Conservation (phyloP, 1,140 invertebrate species). For the Meloidogyne floridensis region DNA sequence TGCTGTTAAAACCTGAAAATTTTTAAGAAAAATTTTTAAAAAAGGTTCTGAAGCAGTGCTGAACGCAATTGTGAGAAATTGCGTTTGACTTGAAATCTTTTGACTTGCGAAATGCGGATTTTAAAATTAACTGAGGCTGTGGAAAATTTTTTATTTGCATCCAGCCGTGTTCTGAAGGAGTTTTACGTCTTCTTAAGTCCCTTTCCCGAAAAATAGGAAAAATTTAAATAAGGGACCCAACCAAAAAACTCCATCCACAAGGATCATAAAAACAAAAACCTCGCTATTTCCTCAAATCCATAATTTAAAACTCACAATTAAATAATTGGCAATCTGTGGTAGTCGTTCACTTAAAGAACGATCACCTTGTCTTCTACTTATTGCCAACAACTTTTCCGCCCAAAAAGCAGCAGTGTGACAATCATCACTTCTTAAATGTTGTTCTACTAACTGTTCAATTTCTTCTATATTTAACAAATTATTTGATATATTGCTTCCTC, state of each 20-base stretch:
- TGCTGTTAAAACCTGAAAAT: conserved; percentile 47
- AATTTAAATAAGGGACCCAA: no score
- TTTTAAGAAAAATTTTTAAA: background rate
- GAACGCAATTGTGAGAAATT: no score
- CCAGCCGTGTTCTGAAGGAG: no score
- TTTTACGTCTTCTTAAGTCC: no score
- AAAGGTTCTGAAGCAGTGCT: no score
- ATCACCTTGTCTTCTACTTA: conserved; percentile 23
- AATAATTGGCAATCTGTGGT: conserved; percentile 49
- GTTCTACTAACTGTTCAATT: conserved; percentile 40
- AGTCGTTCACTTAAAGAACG: conserved; percentile 37
- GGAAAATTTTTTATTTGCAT: no score
- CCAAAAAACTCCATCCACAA: no score
- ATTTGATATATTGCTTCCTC: background rate
- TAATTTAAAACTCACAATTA: conserved; percentile 25
- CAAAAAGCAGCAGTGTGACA: conserved; percentile 51
- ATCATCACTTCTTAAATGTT: conserved; percentile 46
- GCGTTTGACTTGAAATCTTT: no score
- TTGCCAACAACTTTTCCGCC: conserved; percentile 50
- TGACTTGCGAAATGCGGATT: no score
- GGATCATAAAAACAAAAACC: background rate
- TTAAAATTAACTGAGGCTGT: no score
- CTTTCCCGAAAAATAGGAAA: no score
- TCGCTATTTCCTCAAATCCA: background rate
- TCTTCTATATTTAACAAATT: conserved; percentile 17